Conservation (phyloP, 2,888 invertebrate genomes). For the Tortrix viridana region DNA sequence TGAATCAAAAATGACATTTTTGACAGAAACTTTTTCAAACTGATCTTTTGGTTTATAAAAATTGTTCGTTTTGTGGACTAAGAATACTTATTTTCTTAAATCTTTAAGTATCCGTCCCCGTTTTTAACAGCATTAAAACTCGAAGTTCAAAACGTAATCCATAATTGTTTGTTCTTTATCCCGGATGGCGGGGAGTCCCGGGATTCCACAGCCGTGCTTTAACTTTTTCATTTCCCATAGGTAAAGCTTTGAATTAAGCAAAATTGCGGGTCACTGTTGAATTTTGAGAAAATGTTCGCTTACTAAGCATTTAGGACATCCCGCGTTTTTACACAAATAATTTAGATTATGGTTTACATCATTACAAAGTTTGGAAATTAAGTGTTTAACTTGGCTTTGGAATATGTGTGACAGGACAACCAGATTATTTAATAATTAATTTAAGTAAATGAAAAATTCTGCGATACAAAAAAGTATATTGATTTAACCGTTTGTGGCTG, state of each 20-base stretch:
- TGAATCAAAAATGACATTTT: no score
- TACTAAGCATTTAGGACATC: conserved; percentile 11
- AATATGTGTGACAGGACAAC: no score
- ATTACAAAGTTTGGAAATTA: conserved; percentile 8
- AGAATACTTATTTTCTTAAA: no score
- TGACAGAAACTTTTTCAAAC: no score
- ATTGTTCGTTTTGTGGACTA: no score
- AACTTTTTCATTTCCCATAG: conserved; percentile 28
- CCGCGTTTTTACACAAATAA: conserved; percentile 14
- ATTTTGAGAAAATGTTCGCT: conserved; percentile 9
- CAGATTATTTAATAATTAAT: no score
- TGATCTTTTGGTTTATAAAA: no score
- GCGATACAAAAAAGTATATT: no score
- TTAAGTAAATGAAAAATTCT: no score
- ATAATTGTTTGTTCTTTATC: conserved; percentile 17
- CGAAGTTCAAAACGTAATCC: conserved; percentile 9
- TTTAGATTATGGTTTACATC: conserved; percentile 11
- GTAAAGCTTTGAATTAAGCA: conserved; percentile 29
- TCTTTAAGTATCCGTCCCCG: no score
- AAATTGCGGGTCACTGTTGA: conserved; percentile 29
- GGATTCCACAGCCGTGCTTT: conserved; percentile 1
- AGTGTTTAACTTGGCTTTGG: no score
- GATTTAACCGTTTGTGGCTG: no score
- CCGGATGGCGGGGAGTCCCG: background rate
- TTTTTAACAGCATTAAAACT: conserved; percentile 5